A percentile compares a stretch with the other conserved stretches of the same genome.
Conservation (phyloP, 2,113 vertebrate genomes). For the Rafetus swinhoei region DNA sequence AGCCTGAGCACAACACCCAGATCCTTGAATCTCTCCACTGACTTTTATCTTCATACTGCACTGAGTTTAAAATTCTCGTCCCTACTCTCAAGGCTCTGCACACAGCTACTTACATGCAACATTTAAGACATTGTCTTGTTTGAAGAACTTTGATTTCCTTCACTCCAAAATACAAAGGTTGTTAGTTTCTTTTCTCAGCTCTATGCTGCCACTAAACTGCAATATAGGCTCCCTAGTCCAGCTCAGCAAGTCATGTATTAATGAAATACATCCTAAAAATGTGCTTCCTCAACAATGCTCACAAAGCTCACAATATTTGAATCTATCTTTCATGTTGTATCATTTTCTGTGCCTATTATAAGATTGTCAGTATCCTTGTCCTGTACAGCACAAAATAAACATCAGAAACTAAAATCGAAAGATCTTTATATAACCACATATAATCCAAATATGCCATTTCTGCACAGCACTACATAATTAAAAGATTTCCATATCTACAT, state of each 20-base stretch:
- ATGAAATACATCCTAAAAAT: neutral
- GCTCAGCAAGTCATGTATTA: neutral
- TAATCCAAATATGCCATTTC: neutral
- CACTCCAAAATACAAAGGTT: neutral
- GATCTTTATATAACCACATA: neutral
- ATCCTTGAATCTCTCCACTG: neutral
- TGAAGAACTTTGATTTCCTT: neutral
- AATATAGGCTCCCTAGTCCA: neutral
- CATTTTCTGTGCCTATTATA: neutral
- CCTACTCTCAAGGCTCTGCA: neutral
- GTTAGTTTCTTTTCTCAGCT: neutral
- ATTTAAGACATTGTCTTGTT: neutral
- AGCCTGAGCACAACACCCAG: neutral
- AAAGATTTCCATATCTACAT: rapidly evolving
- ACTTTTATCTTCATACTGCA: neutral
- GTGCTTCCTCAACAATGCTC: neutral
- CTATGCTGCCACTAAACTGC: neutral
- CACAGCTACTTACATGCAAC: neutral
- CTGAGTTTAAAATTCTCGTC: neutral
- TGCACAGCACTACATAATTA: rapidly evolving
- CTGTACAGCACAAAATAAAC: neutral
- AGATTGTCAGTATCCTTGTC: neutral
- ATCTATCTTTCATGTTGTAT: neutral
- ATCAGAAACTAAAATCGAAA: neutral
- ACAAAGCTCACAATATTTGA: neutral